phyloP scores from a whole-genome alignment of 1,140 invertebrate genomes.

The Zaprionus capensis region DNA sequence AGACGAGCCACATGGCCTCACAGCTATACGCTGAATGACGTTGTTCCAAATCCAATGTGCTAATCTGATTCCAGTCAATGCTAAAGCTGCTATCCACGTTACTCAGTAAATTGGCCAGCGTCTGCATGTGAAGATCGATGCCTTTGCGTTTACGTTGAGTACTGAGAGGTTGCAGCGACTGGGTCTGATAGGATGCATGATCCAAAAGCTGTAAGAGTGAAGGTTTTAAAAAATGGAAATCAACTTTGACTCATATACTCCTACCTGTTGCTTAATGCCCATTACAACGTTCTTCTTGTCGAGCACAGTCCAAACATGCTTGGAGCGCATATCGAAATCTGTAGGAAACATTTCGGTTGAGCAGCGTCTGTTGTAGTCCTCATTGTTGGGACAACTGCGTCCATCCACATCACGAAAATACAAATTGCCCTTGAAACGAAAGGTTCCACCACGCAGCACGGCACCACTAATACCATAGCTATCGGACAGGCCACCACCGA shows the following conservation, averaged over 20 bases:
- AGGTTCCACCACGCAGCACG: slow-evolving; percentile 65
- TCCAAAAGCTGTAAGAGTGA: slow-evolving; percentile 48
- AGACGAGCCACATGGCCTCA: slow-evolving; percentile 88
- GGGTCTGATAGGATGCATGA: slow-evolving; percentile 10
- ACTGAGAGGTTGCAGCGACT: neutral
- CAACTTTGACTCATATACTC: too few species aligned
- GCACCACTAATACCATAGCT: slow-evolving; percentile 43
- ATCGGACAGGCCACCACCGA: neutral
- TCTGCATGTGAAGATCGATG: slow-evolving; percentile 43
- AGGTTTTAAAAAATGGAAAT: neutral
- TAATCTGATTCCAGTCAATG: slow-evolving; percentile 84
- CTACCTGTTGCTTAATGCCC: slow-evolving; percentile 78
- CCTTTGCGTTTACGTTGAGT: slow-evolving; percentile 32
- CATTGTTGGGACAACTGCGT: slow-evolving; percentile 74
- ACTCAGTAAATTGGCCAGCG: slow-evolving; percentile 48
- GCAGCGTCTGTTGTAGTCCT: slow-evolving; percentile 70
- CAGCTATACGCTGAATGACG: slow-evolving; percentile 86
- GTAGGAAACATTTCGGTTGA: slow-evolving; percentile 77
- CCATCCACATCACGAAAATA: slow-evolving; percentile 74
- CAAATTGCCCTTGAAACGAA: slow-evolving; percentile 73
- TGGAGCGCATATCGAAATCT: slow-evolving; percentile 67
- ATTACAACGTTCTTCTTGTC: slow-evolving; percentile 74
- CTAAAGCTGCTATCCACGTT: slow-evolving; percentile 58
- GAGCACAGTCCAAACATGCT: slow-evolving; percentile 65
- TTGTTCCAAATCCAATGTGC: slow-evolving; percentile 83